These are phyloP conservation scores for Semibalanus balanoides DNA, from an alignment of 1,140 invertebrate genomes.

Conservation along the genomic window DNA sequence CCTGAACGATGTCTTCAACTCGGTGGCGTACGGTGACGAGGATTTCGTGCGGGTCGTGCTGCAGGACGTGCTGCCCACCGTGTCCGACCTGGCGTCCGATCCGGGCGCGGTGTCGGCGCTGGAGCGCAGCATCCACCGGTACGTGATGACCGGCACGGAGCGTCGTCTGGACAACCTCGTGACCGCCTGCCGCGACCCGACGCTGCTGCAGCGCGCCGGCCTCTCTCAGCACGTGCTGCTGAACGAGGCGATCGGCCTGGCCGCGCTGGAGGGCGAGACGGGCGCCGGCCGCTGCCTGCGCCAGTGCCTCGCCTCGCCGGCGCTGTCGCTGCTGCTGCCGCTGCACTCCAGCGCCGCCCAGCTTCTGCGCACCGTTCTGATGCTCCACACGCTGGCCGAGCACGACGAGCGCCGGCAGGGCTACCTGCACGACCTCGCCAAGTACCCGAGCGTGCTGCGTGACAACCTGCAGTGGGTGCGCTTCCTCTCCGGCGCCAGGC, in stretches of 20 bases:
- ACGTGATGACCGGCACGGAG: neutral
- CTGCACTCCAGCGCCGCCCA: neutral
- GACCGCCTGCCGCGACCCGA: neutral
- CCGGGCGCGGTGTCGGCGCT: neutral
- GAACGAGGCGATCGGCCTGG: neutral
- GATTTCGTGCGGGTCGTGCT: neutral
- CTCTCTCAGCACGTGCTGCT: neutral
- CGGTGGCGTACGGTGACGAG: neutral
- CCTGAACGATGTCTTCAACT: slow-evolving; percentile 1
- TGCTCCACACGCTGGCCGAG: neutral
- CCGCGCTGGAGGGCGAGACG: neutral
- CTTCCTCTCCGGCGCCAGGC: neutral
- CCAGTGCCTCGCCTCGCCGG: neutral
- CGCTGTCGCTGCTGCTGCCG: neutral
- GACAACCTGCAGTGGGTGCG: slow-evolving; percentile 3
- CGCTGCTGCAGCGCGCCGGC: slow-evolving; percentile 3
- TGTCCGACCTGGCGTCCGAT: neutral
- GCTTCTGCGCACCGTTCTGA: neutral
- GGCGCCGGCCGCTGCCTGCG: neutral
- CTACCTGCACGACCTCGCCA: neutral
- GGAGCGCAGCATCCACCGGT: neutral
- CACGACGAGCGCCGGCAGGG: neutral
- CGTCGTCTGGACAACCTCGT: neutral
- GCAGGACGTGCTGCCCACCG: neutral
- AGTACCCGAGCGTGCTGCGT: slow-evolving; percentile 3